These are phyloP conservation scores for Atherinomorus stipes DNA, from an alignment of 2,113 vertebrate species.

Conservation along the genomic window DNA sequence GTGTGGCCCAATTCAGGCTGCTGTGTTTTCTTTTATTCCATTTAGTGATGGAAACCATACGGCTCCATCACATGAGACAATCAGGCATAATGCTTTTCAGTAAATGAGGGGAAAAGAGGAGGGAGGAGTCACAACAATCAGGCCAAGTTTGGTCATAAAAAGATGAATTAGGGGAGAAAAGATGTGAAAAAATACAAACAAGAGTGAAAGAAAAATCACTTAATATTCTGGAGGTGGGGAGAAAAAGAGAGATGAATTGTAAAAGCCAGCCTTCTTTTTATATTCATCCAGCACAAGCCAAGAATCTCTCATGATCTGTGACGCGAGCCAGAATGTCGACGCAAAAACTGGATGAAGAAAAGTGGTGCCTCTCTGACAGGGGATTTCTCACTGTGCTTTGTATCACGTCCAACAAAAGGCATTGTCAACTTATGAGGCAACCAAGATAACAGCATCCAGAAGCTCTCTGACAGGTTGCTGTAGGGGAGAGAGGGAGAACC, in stretches of 20 bases:
- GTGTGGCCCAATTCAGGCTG: slow-evolving; percentile 71
- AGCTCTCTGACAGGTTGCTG: slow-evolving; percentile 36
- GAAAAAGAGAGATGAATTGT: slow-evolving; percentile 33
- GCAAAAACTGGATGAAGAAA: slow-evolving; percentile 7
- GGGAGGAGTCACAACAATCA: slow-evolving; percentile 23
- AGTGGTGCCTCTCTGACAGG: slow-evolving; percentile 23
- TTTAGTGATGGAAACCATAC: slow-evolving; percentile 73
- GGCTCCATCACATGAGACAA: slow-evolving; percentile 49
- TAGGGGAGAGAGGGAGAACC: slow-evolving; percentile 17
- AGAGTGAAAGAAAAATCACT: background rate
- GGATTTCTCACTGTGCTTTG: slow-evolving; percentile 24
- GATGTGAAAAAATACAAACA: background rate
- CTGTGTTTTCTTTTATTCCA: slow-evolving; percentile 66
- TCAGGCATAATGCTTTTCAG: slow-evolving; percentile 21
- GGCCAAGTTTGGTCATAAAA: slow-evolving; percentile 18
- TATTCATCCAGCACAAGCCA: slow-evolving; percentile 16
- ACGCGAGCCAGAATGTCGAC: slow-evolving; percentile 30
- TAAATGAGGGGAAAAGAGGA: slow-evolving; percentile 28
- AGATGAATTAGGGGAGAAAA: slow-evolving; percentile 4
- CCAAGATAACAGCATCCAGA: slow-evolving; percentile 40
- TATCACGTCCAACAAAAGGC: slow-evolving; percentile 31
- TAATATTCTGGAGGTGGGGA: slow-evolving; percentile 13
- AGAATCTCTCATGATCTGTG: slow-evolving; percentile 33
- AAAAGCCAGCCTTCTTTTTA: slow-evolving; percentile 18
- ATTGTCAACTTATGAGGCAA: slow-evolving; percentile 42